phyloP scores from a whole-genome alignment of 2,113 vertebrate genomes.

The Anoplopoma fimbria region DNA sequence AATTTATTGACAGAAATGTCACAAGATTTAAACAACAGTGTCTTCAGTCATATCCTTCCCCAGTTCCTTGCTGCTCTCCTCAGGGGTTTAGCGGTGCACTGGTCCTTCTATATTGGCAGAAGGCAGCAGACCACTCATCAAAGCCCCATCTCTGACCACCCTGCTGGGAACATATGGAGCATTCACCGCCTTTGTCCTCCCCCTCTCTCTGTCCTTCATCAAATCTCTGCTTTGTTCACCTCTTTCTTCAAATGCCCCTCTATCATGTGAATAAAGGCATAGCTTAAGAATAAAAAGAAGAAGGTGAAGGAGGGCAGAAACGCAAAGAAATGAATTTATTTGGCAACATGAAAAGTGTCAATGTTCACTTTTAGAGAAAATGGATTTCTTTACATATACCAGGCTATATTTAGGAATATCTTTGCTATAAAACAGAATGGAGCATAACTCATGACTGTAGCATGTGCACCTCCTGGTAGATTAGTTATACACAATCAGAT shows the following conservation, averaged over 20 bases:
- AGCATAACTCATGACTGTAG: background rate
- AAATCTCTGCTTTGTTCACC: constrained; percentile 31
- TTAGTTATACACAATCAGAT: background rate
- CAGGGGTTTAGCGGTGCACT: constrained; percentile 21
- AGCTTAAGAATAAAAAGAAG: background rate
- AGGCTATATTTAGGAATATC: background rate
- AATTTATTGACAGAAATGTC: background rate
- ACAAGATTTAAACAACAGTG: background rate
- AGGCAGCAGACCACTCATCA: constrained; percentile 62
- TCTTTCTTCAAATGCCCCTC: constrained; percentile 9
- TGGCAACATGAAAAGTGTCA: background rate
- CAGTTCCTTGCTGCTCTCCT: constrained; percentile 35
- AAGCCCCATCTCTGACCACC: constrained; percentile 68
- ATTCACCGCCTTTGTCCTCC: constrained; percentile 58
- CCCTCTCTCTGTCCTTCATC: constrained; percentile 15
- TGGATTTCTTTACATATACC: background rate
- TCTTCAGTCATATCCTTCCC: constrained; percentile 5
- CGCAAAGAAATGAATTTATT: background rate
- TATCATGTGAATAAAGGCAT: background rate
- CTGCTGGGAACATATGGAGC: constrained; percentile 78
- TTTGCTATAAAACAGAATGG: constrained; percentile 3
- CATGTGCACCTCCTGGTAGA: background rate
- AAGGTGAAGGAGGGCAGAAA: background rate
- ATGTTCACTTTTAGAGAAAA: background rate
- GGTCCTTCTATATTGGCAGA: constrained; percentile 55